phyloP scores from a whole-genome alignment of 2,888 invertebrate genomes.

The Trissoscelio sp. region DNA sequence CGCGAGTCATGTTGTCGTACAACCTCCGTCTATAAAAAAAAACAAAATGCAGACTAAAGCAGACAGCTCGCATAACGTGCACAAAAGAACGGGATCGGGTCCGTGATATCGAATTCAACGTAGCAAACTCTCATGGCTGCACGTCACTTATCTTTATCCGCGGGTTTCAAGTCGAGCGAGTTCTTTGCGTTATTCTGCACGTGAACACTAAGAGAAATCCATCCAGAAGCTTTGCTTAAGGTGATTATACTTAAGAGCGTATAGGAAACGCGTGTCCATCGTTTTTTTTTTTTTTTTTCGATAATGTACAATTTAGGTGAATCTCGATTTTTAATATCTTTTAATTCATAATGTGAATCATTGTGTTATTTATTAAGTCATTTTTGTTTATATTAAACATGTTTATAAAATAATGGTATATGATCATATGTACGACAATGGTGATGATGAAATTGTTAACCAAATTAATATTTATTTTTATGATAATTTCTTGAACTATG shows the following conservation, averaged over 20 bases:
- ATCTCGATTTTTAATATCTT: not conserved
- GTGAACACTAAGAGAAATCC: conserved; percentile 79
- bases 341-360: not conserved
- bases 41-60: conserved; percentile 70
- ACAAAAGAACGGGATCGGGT: conserved; percentile 15
- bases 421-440: not conserved
- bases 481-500: conserved; percentile 6
- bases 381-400: not conserved
- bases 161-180: conserved; percentile 41
- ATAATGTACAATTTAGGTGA: conserved; percentile 12
- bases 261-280: conserved; percentile 78
- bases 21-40: conserved; percentile 78
- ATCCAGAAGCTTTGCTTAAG: conserved; percentile 82
- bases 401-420: not conserved
- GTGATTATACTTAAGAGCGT: conserved; percentile 81
- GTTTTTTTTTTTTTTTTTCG: conserved; percentile 57
- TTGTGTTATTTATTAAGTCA: not conserved
- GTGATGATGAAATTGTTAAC: conserved; percentile 15
- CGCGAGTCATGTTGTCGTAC: conserved; percentile 67
- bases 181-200: conserved; percentile 73
- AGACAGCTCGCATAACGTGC: conserved; percentile 57
- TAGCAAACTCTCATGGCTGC: conserved; percentile 18
- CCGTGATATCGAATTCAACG: conserved; percentile 29
- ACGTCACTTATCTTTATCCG: conserved; percentile 24
- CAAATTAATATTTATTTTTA: not conserved